Evolutionary conservation across 2,797 vertebrate genomes (phyloP).

Genomic region (Mus spretus): DNA sequence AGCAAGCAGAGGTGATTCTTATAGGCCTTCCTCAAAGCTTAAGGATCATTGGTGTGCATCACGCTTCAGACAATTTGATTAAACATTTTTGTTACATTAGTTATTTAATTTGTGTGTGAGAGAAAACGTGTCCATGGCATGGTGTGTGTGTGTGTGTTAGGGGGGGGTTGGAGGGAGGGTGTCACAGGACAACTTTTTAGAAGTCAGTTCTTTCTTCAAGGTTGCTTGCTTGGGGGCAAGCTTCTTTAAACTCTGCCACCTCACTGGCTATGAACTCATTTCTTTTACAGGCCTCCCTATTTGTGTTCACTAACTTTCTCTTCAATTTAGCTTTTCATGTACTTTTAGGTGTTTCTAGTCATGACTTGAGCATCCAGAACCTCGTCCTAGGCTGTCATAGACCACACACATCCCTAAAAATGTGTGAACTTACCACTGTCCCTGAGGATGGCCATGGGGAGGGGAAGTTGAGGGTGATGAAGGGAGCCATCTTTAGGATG

Average conservation of each 20-base stretch:
- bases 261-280: neutral
- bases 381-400: neutral
- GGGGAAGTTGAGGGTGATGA: neutral
- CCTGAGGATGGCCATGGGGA: neutral
- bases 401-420: neutral
- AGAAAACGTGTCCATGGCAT: neutral
- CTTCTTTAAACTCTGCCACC: neutral
- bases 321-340: neutral
- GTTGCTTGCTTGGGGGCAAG: neutral
- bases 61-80: neutral
- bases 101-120: neutral
- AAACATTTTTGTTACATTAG: neutral
- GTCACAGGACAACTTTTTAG: too few species aligned
- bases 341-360: conserved; percentile 17
- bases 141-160: neutral
- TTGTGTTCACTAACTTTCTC: conserved; percentile 12
- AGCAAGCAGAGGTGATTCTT: neutral
- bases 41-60: neutral
- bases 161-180: too few species aligned
- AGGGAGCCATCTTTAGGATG: neutral
- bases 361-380: neutral
- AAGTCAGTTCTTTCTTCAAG: neutral
- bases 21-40: neutral
- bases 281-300: neutral
- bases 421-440: neutral